Conservation (phyloP, 2,113 vertebrate species). For the Poeciliopsis prolifica region DNA sequence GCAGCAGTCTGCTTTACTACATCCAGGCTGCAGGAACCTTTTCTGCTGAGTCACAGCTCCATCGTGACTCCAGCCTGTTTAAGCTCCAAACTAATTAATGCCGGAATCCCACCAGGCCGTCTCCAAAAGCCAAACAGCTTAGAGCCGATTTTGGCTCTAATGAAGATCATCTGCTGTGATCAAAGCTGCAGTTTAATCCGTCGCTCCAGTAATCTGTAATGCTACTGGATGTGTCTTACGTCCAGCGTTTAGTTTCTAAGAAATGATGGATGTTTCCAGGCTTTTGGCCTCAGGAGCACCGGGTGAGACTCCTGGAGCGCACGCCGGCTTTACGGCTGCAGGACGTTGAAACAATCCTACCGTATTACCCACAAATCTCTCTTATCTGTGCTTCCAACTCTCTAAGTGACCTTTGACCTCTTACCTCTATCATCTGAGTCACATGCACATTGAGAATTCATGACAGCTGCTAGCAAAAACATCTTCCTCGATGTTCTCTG, state of each 20-base stretch:
- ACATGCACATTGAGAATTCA: too few relatives aligned
- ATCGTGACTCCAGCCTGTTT: slow-evolving; percentile 52
- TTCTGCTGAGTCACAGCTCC: slow-evolving; percentile 47
- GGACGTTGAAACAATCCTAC: too few relatives aligned
- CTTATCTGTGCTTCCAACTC: too few relatives aligned
- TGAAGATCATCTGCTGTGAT: slow-evolving; percentile 58
- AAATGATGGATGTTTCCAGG: slow-evolving; percentile 2
- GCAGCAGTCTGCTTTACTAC: too few relatives aligned
- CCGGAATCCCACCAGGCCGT: slow-evolving; percentile 59
- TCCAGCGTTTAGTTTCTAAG: slow-evolving; percentile 15
- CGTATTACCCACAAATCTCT: too few relatives aligned
- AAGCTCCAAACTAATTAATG: slow-evolving; percentile 72
- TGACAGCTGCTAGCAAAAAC: too few relatives aligned
- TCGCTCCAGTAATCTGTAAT: slow-evolving; percentile 17
- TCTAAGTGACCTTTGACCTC: too few relatives aligned
- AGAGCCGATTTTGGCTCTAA: slow-evolving; percentile 43
- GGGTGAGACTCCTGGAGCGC: too few relatives aligned
- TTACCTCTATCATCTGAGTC: too few relatives aligned
- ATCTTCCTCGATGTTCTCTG: too few relatives aligned
- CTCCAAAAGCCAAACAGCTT: slow-evolving; percentile 55
- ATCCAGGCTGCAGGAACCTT: slow-evolving; percentile 1
- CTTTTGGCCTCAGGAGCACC: too few relatives aligned
- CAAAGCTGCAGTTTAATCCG: slow-evolving; percentile 57
- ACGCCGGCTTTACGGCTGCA: too few relatives aligned
- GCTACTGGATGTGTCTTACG: slow-evolving; percentile 27